Conservation (phyloP, 2,113 vertebrate genomes). For the Vicugna pacos region DNA sequence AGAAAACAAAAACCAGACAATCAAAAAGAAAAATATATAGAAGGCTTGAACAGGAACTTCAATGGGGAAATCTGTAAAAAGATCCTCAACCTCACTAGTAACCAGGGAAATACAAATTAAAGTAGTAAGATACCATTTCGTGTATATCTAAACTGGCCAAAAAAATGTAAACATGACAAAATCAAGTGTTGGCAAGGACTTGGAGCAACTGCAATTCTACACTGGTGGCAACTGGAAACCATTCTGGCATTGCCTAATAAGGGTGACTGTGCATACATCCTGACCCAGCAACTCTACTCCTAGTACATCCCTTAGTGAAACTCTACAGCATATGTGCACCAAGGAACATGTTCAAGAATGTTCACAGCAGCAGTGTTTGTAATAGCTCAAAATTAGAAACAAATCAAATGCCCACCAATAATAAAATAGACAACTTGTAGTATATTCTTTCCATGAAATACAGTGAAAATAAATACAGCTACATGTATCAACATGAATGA, state of each 20-base stretch:
- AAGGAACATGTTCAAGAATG: neutral
- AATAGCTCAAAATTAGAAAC: neutral
- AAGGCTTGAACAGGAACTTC: neutral
- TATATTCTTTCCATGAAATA: neutral
- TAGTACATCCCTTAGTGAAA: neutral
- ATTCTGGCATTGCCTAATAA: neutral
- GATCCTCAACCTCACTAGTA: neutral
- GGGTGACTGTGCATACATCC: neutral
- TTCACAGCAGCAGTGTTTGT: neutral
- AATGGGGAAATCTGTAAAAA: neutral
- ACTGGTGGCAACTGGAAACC: neutral
- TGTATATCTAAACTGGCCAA: neutral
- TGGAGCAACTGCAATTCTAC: neutral
- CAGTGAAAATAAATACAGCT: constrained; percentile 1
- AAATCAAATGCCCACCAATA: neutral
- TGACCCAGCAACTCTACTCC: neutral
- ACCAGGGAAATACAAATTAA: neutral
- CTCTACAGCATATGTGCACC: neutral
- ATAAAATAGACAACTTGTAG: neutral
- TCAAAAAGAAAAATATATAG: neutral
- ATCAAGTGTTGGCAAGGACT: constrained; percentile 31
- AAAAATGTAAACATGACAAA: constrained; percentile 9
- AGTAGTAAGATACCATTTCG: neutral
- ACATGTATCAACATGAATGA: neutral
- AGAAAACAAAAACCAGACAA: neutral